phyloP scores from a whole-genome alignment of 1,140 invertebrate species.

The Psix sp. region DNA sequence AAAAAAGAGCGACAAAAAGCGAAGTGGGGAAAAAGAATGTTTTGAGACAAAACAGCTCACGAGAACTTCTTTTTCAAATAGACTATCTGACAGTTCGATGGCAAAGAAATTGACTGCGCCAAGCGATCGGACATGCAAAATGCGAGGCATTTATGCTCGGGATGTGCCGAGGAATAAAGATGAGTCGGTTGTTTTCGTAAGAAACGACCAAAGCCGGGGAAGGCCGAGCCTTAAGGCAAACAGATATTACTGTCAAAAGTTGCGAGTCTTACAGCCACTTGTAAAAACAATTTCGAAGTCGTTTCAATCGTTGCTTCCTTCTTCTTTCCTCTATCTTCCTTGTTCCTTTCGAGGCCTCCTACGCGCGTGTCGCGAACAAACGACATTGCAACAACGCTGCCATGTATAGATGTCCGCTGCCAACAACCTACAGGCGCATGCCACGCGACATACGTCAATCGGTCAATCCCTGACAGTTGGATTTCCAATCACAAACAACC shows the following conservation, averaged over 20 bases:
- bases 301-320: conserved; percentile 5
- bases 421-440: conserved; percentile 63
- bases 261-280: conserved; percentile 23
- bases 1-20: no score
- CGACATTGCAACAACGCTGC: conserved; percentile 47
- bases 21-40: no score
- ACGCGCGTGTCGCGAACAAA: conserved; percentile 34
- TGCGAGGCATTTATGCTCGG: no score
- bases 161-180: conserved; percentile 15
- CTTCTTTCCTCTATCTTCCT: neutral
- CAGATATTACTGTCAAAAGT: conserved; percentile 41
- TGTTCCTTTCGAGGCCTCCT: neutral
- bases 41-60: no score
- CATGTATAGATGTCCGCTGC: conserved; percentile 59
- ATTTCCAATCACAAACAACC: no score
- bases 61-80: no score
- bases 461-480: conserved; percentile 30
- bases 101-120: no score
- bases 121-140: no score
- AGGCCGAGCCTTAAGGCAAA: conserved; percentile 20
- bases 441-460: conserved; percentile 63
- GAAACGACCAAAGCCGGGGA: conserved; percentile 14
- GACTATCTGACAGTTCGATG: no score
- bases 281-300: conserved; percentile 35
- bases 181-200: conserved; percentile 32